These are phyloP conservation scores for Platyura marginata DNA, from an alignment of 1,140 invertebrate genomes.

Conservation along the genomic window DNA sequence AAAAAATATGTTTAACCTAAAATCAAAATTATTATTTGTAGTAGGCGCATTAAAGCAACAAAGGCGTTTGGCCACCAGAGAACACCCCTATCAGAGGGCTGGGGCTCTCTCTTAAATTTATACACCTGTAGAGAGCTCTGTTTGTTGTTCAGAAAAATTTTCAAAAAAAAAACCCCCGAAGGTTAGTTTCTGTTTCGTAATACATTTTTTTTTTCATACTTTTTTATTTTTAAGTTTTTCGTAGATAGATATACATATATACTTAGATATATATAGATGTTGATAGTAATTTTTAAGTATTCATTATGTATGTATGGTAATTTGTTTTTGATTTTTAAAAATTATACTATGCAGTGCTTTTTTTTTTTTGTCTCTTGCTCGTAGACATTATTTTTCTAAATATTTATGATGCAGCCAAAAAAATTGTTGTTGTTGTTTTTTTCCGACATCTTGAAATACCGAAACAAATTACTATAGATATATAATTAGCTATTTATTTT, in stretches of 20 bases:
- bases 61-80: constrained; percentile 56
- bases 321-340: too few species aligned
- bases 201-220: neutral
- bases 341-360: too few species aligned
- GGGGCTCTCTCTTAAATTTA: constrained; percentile 34
- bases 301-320: too few species aligned
- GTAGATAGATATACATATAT: too few species aligned
- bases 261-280: too few species aligned
- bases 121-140: neutral
- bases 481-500: too few species aligned
- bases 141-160: neutral
- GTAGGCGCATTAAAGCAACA: constrained; percentile 36
- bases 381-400: too few species aligned
- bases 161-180: neutral
- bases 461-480: too few species aligned
- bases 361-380: too few species aligned
- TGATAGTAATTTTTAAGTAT: neutral
- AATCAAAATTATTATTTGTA: constrained; percentile 7
- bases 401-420: neutral
- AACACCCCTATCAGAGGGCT: constrained; percentile 85
- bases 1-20: neutral
- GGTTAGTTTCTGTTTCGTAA: neutral
- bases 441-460: neutral
- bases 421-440: neutral
- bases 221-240: neutral